A percentile compares a stretch with the other conserved stretches of the same genome.
Evolutionary conservation across 2,888 invertebrate genomes (phyloP).

Genomic region (Dascillus cervinus): DNA sequence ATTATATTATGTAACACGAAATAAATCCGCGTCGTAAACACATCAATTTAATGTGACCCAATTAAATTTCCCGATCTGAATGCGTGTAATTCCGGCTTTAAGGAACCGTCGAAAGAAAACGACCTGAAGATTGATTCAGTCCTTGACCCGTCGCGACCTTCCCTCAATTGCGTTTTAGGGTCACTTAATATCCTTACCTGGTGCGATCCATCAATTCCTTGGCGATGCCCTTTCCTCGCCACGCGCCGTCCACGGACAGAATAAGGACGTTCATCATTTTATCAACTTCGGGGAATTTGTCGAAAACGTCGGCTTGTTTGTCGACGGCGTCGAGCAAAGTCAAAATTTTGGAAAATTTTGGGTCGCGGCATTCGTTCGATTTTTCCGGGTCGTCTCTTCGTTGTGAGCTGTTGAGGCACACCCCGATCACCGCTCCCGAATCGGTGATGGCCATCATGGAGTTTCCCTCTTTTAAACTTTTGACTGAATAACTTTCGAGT

Average conservation of each 20-base stretch:
- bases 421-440: conserved; percentile 47
- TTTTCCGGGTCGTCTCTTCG: conserved; percentile 40
- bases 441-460: conserved; percentile 57
- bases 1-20: not conserved
- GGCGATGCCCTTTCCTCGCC: conserved; percentile 60
- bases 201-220: conserved; percentile 53
- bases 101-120: too few relatives aligned
- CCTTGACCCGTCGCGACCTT: too few relatives aligned
- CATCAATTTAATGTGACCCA: not conserved
- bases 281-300: conserved; percentile 49
- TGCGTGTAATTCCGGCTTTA: too few relatives aligned
- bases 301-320: conserved; percentile 48
- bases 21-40: not conserved
- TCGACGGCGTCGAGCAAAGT: conserved; percentile 53
- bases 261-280: conserved; percentile 56
- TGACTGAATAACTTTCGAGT: conserved; percentile 54
- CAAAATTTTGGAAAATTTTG: conserved; percentile 59
- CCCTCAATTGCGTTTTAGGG: not conserved
- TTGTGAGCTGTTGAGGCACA: conserved; percentile 33
- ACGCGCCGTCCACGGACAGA: conserved; percentile 57
- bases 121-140: too few relatives aligned
- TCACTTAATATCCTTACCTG: conserved; percentile 44
- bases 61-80: too few relatives aligned
- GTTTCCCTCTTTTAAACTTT: conserved; percentile 50
- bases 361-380: conserved; percentile 47